phyloP scores from a whole-genome alignment of 2,797 vertebrate genomes.

The Lutjanus campechanus region DNA sequence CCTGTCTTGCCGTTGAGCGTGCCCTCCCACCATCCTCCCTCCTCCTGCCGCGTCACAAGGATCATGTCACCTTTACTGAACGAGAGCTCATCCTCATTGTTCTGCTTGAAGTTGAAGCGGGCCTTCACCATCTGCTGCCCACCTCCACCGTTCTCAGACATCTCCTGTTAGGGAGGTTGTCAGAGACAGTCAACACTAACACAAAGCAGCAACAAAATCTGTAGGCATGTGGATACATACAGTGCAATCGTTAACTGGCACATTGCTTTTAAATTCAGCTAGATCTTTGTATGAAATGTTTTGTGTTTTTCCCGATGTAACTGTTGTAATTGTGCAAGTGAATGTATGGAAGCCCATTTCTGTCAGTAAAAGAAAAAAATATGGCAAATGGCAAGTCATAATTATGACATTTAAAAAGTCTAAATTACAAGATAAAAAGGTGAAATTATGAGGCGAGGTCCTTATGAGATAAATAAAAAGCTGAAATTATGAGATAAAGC shows the following conservation, averaged over 20 bases:
- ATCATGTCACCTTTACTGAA: slow-evolving; percentile 97
- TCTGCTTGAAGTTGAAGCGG: slow-evolving; percentile 98
- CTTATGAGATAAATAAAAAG: no score
- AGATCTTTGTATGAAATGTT: not conserved
- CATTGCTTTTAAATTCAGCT: not conserved
- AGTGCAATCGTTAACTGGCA: not conserved
- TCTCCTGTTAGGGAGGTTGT: slow-evolving; percentile 87
- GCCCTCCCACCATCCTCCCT: slow-evolving; percentile 99
- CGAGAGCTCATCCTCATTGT: slow-evolving; percentile 97
- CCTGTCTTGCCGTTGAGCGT: slow-evolving; percentile 92
- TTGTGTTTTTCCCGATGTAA: not conserved
- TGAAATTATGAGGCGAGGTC: no score
- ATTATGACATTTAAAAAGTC: no score
- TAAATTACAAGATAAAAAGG: no score
- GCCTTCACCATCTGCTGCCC: slow-evolving; percentile 94
- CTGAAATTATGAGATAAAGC: no score
- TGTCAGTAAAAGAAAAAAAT: no score
- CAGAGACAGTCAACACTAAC: not conserved
- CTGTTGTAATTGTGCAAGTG: not conserved
- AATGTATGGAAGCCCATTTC: not conserved
- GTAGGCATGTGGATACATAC: no score
- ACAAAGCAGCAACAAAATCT: not conserved
- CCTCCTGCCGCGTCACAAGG: slow-evolving; percentile 94
- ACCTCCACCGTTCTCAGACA: slow-evolving; percentile 94
- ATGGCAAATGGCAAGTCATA: no score